Evolutionary conservation across 2,113 vertebrate species (phyloP).

Genomic region (Excalfactoria chinensis): DNA sequence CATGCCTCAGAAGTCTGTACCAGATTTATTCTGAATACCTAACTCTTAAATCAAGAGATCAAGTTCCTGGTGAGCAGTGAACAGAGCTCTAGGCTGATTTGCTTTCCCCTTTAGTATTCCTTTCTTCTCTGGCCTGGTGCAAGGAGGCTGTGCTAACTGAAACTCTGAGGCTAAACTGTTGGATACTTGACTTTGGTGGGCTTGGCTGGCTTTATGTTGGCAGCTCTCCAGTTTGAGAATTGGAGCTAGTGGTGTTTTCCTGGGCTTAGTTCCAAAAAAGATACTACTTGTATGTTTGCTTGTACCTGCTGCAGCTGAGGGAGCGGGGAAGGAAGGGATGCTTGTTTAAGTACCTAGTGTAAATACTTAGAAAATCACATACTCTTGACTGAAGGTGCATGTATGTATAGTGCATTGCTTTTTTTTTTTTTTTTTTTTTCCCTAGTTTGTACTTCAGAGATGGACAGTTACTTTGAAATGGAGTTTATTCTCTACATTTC

Average conservation of each 20-base stretch:
- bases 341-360: not conserved
- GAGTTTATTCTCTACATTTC: not conserved
- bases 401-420: not conserved
- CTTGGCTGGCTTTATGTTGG: not conserved
- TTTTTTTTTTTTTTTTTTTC: not conserved
- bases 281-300: not conserved
- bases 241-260: not conserved
- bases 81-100: not conserved
- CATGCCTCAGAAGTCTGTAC: not conserved
- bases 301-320: not conserved
- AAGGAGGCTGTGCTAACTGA: not conserved
- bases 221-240: not conserved
- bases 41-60: not conserved
- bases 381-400: too few species aligned
- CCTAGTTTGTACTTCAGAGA: not conserved
- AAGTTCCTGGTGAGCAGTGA: not conserved
- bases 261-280: conserved; percentile 1
- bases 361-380: not conserved
- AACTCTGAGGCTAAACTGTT: conserved; percentile 6
- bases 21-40: not conserved
- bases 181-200: not conserved
- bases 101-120: not conserved
- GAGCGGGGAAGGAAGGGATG: not conserved
- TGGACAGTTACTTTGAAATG: not conserved
- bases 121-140: not conserved